Conservation (phyloP, 64 coral and sea anemone species). For the Acropora tenuis region DNA sequence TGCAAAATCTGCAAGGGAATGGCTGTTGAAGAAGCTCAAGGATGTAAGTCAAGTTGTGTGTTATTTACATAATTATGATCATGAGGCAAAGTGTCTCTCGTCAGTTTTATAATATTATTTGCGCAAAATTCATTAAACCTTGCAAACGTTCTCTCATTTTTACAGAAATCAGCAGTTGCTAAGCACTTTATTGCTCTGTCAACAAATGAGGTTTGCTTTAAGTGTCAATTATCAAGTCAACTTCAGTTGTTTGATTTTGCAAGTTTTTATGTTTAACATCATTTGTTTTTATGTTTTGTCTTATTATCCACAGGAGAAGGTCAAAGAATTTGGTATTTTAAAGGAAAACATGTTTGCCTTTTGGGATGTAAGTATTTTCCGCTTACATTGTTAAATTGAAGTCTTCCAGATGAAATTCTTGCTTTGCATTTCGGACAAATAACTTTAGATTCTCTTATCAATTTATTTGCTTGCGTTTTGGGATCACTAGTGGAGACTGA, state of each 20-base stretch:
- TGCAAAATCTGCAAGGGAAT: slow-evolving; percentile 86
- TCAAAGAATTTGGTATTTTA: slow-evolving; percentile 95
- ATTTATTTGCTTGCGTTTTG: too few relatives aligned
- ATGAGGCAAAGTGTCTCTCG: too few relatives aligned
- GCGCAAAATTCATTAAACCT: not conserved
- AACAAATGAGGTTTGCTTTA: slow-evolving; percentile 78
- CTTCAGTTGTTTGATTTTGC: not conserved
- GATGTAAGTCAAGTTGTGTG: slow-evolving; percentile 68
- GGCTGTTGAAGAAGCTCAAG: slow-evolving; percentile 81
- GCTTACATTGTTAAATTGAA: not conserved
- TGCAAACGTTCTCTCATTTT: not conserved
- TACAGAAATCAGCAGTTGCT: slow-evolving; percentile 84
- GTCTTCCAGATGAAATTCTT: not conserved
- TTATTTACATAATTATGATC: too few relatives aligned
- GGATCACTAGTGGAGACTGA: not conserved
- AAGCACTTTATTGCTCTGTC: slow-evolving; percentile 99
- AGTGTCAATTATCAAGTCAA: too few relatives aligned
- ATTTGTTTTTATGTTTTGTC: not conserved
- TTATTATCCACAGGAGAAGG: slow-evolving; percentile 69
- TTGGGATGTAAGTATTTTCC: slow-evolving; percentile 94
- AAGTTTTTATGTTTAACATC: not conserved
- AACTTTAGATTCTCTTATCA: too few relatives aligned
- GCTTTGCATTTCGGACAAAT: not conserved
- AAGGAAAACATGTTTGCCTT: slow-evolving; percentile 99
- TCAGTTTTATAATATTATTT: too few relatives aligned